Percentiles rank a stretch among this genome's conserved stretches.
Conservation (phyloP, 2,113 vertebrate genomes). For the Brachyistius frenatus region DNA sequence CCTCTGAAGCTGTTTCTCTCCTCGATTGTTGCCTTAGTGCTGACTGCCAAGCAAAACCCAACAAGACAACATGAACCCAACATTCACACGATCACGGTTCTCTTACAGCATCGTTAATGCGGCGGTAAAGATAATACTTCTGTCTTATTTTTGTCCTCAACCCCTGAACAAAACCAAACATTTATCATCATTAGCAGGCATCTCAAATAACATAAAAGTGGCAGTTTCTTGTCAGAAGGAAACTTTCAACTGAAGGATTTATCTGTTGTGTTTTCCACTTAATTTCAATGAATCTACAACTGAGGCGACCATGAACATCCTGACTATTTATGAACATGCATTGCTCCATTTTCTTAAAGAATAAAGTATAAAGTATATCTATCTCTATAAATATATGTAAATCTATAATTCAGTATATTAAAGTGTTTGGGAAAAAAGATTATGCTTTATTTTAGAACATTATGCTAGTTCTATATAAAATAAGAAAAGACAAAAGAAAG, state of each 20-base stretch:
- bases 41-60: constrained; percentile 70
- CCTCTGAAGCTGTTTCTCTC: constrained; percentile 16
- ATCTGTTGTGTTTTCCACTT: background rate
- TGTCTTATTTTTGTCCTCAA: constrained; percentile 1
- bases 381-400: constrained; percentile 73
- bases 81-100: constrained; percentile 4
- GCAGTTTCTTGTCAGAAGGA: background rate
- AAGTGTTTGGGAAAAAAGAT: constrained; percentile 78
- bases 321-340: constrained; percentile 55
- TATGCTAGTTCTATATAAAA: constrained; percentile 73
- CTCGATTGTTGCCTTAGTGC: constrained; percentile 70
- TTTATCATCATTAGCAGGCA: background rate
- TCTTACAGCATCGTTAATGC: constrained; percentile 4
- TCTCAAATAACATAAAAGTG: background rate
- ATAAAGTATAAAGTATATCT: constrained; percentile 51
- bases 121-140: background rate
- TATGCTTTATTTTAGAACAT: constrained; percentile 85
- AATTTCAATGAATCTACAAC: constrained; percentile 21
- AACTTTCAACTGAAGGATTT: background rate
- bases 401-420: constrained; percentile 75
- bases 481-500: constrained; percentile 48
- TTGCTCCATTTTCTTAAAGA: constrained; percentile 59
- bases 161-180: background rate
- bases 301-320: constrained; percentile 31
- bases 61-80: constrained; percentile 6